phyloP scores from a whole-genome alignment of 2,888 invertebrate species.

The Pachymerium ferrugineum region DNA sequence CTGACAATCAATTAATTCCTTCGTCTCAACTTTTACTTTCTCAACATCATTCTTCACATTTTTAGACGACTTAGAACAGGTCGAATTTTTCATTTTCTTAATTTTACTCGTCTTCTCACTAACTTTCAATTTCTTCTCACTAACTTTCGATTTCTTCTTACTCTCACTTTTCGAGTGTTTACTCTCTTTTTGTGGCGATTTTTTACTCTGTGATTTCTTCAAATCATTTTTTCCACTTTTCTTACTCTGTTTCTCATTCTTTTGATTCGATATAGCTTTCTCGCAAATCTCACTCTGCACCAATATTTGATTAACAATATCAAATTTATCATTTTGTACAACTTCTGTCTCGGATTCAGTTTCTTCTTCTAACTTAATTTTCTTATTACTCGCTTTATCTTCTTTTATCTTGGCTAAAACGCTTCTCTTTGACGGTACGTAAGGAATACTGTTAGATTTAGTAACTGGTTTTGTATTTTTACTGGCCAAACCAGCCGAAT shows the following conservation, averaged over 20 bases:
- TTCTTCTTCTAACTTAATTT: background rate
- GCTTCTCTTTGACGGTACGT: background rate
- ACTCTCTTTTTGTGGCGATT: conserved; percentile 7
- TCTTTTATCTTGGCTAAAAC: background rate
- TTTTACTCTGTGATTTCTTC: conserved; percentile 15
- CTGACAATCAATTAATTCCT: no score
- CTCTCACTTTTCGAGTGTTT: conserved; percentile 30
- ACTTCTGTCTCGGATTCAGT: conserved; percentile 17
- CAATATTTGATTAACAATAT: conserved; percentile 38
- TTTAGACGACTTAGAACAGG: no score
- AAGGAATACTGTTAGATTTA: background rate
- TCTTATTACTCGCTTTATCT: background rate
- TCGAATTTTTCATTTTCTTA: background rate
- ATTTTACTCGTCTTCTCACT: background rate
- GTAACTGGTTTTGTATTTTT: background rate
- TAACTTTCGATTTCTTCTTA: conserved; percentile 2
- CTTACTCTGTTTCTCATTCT: background rate
- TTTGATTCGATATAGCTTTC: conserved; percentile 10
- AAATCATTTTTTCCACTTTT: background rate
- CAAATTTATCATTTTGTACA: conserved; percentile 34
- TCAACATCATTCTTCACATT: no score
- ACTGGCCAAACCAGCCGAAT: conserved; percentile 27
- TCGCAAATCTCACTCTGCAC: conserved; percentile 37
- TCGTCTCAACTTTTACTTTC: background rate
- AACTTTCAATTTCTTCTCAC: conserved; percentile 19